Evolutionary conservation across 2,797 vertebrate species (phyloP).

Genomic region (Myotis pilosus): DNA sequence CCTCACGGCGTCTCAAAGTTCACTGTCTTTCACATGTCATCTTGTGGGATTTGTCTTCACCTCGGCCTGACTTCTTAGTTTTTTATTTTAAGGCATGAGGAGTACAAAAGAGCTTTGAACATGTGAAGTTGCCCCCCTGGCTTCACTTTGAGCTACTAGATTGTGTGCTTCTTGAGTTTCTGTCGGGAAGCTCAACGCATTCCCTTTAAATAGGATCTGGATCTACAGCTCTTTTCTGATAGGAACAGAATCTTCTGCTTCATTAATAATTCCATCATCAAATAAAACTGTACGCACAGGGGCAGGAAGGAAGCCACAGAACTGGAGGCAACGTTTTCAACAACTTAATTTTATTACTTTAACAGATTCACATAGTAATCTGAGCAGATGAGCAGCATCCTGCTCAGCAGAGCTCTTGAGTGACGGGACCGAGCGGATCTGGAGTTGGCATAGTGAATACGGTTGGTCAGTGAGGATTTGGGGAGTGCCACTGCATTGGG

Average conservation of each 20-base stretch:
- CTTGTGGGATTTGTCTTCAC: neutral
- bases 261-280: neutral
- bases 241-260: conserved; percentile 18
- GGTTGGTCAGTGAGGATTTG: neutral
- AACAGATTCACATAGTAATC: neutral
- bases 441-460: neutral
- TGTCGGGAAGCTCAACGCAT: neutral
- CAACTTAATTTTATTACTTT: neutral
- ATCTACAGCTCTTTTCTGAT: conserved; percentile 12
- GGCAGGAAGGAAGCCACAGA: neutral
- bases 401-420: neutral
- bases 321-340: neutral
- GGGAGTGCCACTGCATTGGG: fast-evolving
- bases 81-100: neutral
- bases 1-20: fast-evolving
- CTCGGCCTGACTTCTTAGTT: neutral
- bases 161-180: neutral
- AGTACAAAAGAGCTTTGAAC: neutral
- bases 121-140: neutral
- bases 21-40: fast-evolving
- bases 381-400: neutral
- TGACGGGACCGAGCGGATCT: neutral
- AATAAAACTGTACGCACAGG: neutral
- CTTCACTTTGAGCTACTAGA: neutral
- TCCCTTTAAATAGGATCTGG: neutral